Evolutionary conservation across 2,113 vertebrate species (phyloP).

Genomic region (Typhlomys cinereus): DNA sequence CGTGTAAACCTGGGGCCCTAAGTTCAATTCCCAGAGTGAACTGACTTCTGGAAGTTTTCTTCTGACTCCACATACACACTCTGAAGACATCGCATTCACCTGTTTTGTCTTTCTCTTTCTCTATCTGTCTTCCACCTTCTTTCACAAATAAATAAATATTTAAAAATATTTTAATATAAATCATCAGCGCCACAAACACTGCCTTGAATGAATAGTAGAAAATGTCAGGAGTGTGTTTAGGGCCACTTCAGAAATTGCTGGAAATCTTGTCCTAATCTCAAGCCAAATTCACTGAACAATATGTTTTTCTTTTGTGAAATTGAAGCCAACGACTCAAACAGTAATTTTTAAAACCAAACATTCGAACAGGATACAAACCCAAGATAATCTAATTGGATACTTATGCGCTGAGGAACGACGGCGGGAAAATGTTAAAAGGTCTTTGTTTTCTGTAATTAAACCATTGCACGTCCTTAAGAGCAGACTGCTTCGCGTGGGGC

Average conservation of each 20-base stretch:
- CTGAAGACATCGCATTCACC: too few relatives aligned
- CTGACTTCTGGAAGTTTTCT: too few relatives aligned
- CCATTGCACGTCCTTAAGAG: neutral
- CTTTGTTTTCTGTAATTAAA: neutral
- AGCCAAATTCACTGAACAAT: slow-evolving; percentile 19
- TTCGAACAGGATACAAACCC: neutral
- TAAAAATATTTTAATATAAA: too few relatives aligned
- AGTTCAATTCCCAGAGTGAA: too few relatives aligned
- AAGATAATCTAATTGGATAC: neutral
- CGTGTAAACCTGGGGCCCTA: too few relatives aligned
- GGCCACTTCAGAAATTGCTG: neutral
- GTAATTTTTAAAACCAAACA: neutral
- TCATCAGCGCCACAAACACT: neutral
- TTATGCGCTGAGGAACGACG: neutral
- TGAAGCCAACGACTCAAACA: neutral
- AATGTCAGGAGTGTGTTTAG: neutral
- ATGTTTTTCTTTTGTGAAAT: neutral
- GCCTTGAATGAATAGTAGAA: neutral
- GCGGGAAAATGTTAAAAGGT: neutral
- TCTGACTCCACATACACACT: too few relatives aligned
- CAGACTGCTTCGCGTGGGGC: neutral
- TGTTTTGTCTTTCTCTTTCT: too few relatives aligned
- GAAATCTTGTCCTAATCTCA: slow-evolving; percentile 2
- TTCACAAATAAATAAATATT: too few relatives aligned
- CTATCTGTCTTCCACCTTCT: too few relatives aligned